Evolutionary conservation across 2,113 vertebrate species (phyloP).

Genomic region (Nipponia nippon): DNA sequence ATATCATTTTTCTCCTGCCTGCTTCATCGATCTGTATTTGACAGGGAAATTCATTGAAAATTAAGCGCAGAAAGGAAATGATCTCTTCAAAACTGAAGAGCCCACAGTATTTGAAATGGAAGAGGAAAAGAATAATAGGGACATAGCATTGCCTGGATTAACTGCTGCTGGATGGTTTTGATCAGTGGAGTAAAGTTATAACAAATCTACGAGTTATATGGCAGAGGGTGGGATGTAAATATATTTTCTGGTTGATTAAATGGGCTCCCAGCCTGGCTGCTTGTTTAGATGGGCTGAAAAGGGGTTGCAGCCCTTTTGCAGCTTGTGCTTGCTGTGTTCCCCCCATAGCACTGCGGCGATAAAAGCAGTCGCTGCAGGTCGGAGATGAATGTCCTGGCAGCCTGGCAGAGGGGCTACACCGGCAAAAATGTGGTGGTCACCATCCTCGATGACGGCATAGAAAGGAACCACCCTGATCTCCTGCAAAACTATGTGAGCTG

Average conservation of each 20-base stretch:
- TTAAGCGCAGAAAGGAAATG: background rate
- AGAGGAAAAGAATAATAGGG: background rate
- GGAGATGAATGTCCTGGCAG: conserved; percentile 78
- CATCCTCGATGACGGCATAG: conserved; percentile 82
- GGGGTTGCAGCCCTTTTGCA: background rate
- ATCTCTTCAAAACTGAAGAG: background rate
- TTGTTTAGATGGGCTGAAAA: background rate
- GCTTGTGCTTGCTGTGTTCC: background rate
- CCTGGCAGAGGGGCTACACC: conserved; percentile 81
- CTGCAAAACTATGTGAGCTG: conserved; percentile 79
- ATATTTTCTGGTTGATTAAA: background rate
- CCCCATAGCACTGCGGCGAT: conserved; percentile 70
- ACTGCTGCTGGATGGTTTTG: background rate
- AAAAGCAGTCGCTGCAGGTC: conserved; percentile 76
- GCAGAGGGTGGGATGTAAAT: background rate
- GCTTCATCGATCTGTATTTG: background rate
- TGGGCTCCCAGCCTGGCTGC: background rate
- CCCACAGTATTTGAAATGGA: background rate
- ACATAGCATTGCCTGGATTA: background rate
- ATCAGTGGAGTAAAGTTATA: background rate
- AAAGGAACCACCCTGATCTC: conserved; percentile 81
- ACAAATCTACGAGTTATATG: background rate
- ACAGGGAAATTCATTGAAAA: conserved; percentile 26
- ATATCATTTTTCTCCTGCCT: background rate
- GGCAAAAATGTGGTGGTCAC: conserved; percentile 82